Evolutionary conservation across 2,888 invertebrate genomes (phyloP), one percentile per base, ranked within the genome.

Genomic region (Carabus problematicus): DNA sequence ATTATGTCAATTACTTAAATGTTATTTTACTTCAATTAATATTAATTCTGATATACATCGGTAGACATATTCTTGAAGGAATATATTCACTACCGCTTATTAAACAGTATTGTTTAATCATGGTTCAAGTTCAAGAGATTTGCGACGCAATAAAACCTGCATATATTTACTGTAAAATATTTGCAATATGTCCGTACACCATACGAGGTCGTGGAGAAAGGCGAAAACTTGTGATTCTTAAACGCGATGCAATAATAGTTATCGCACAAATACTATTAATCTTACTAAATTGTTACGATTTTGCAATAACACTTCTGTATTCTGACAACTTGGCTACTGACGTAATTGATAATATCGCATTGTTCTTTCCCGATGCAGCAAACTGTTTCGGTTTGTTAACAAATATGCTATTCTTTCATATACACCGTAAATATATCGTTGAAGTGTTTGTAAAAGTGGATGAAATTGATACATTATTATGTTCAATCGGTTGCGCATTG

Each of bases 141-240:
- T 47, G 11, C 16, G 47, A 47, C 47, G 62, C 62, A 12, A 40
- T 62, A 16, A 19, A n/a, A 40, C 49, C 49, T 16, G 16, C 49
- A 14, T 52, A 62, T n/a, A 14, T 62, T 49, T 62, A 49, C 49
- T 40, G 14, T 39, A 62, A 62, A 62, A 40, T 40, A 40, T 8
- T 62, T 41, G 49, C 18, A 40, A 1, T 62, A 9, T 16, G 14
- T 29, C 18, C 52, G 11, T 62, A 49, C 18, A 62, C 49, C 3
- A 16, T 62, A 11, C 41, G 8, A 39, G 47, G 47, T 7, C 47
- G 47, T 8, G 7, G 12, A 7, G 47, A 7, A 12, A 8, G 16
- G 12, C 47, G 47, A 11, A 47, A 47, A 9, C 16, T 47, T 14
- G 8, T 47, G 16, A 11, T 47, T 47, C 16, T 47, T 12, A 47